Evolutionary conservation across 2,113 vertebrate species (phyloP), one percentile per base, ranked within the genome.

Genomic region (Leuciscus idus): DNA sequence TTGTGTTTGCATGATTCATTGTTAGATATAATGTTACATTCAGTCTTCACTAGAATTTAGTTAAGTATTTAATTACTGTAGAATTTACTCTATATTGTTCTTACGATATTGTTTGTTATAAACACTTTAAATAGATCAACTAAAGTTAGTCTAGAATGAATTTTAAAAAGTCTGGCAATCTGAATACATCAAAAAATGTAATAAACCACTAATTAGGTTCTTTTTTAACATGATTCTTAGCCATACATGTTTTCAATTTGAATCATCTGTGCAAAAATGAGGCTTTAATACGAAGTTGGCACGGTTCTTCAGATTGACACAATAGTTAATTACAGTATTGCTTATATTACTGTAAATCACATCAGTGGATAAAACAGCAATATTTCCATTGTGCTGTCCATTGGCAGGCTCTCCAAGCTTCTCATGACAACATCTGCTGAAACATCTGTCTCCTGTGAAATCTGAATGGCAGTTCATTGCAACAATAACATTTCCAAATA

Each of bases 381-480:
- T 50, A 23, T 68, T 82, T 48, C 62, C 64, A 36, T 70, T 68
- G 26, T 68, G 46, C 46, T 68, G 80, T 52, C 17, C 26, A 68
- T 26, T 68, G 59, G 79, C n/a, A 46, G 59, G 13, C 62, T 62
- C 17, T 48, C 39, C 13, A 28, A 23, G n/a, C 17, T 19, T 66
- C 43, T 50, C 26, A 50, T 66, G 61, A 66, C 61, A 81, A 48
- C 79, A 81, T 81, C 79, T 81, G 79, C 17, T 48, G 9, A 66
- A 81, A 81, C 79, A 81, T 48, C 61, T 81, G 79, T 66, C 61
- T 66, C 15, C 43, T 50, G 61, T 81, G 79, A 66, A 48, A 73
- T 75, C 70, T 77, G 87, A 76, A 59, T 81, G 33, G 33, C 30
- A 64, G 62, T 39, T 89, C 84, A 90, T 83, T 88, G 39, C 78